Evolutionary conservation across 2,797 vertebrate species (phyloP).

Genomic region (Buceros bicornis): DNA sequence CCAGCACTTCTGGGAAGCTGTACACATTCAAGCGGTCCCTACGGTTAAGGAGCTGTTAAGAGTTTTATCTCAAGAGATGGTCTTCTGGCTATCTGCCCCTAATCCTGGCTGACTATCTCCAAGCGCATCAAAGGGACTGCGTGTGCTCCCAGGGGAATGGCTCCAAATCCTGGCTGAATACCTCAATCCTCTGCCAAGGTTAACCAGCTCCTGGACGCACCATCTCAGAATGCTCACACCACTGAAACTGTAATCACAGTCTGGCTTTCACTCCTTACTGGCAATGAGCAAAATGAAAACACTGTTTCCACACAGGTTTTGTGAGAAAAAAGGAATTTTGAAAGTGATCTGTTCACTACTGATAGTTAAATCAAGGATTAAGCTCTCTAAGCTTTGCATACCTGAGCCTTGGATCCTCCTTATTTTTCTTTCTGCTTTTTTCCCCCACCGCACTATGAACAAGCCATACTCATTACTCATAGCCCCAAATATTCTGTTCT

Average conservation of each 20-base stretch:
- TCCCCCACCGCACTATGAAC: background rate
- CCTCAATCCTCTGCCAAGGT: background rate
- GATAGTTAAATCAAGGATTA: background rate
- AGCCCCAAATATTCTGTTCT: background rate
- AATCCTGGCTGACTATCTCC: background rate
- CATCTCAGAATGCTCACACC: background rate
- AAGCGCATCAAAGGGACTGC: background rate
- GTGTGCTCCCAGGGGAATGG: background rate
- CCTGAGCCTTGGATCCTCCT: background rate
- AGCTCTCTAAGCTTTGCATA: background rate
- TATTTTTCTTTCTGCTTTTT: background rate
- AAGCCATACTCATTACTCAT: constrained; percentile 15
- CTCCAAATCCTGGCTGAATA: background rate
- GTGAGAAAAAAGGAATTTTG: background rate
- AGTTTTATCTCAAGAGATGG: background rate
- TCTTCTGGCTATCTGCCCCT: background rate
- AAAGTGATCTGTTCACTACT: background rate
- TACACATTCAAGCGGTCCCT: background rate
- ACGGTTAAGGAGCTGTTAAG: background rate
- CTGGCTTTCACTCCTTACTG: background rate
- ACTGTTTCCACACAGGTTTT: background rate
- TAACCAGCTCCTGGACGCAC: background rate
- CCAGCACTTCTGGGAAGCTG: background rate
- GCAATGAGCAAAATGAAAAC: background rate
- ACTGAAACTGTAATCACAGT: background rate